Evolutionary conservation across 2,888 invertebrate species (phyloP), one percentile per base, ranked within the genome.

Genomic region (Stratiomys singularior): DNA sequence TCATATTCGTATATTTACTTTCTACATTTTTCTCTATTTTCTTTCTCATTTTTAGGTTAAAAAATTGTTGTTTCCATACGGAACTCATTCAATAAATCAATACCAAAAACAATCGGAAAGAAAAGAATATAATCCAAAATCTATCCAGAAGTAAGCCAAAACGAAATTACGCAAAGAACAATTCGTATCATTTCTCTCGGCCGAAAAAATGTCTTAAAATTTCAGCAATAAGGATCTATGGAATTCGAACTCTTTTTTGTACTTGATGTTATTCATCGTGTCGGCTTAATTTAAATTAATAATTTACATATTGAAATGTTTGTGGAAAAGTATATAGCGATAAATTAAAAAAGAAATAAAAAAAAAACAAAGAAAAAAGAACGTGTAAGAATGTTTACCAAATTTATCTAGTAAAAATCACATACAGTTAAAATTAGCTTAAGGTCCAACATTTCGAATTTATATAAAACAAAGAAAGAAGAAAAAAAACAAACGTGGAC

Each of bases 11-110:
- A 37, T 37, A 37, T 37, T 37, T 37, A 15, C 74, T 58, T 74
- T 74, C 74, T 74, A 74, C 74, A 74, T 74, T 74, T 74, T 74
- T 60, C 60, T 58, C 60, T 37, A 11, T 74, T 74, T 74, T 60
- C 74, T 74, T 74, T 60, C 60, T 74, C 30, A 58, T 74, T 74
- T 74, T 74, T 74, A 74, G 74, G 74, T 21, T 74, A 60, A 69
- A 69, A 47, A 64, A 5, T 47, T 28, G 28, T 47, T 28, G 28
- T 47, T 69, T 66, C 18, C 44, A 18, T n/a, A 30, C 44, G 66
- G 66, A 66, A 37, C 18, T n/a, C 66, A 21, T 37, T 5, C 11
- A 30, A 2, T 64, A 64, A 30, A 64, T 60, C 30, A 15, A 66
- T n/a, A 66, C 44, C 15, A 27, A 25, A 60, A 60, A n/a, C n/a